phyloP scores from a whole-genome alignment of 2,797 vertebrate genomes.

The Calcarius lapponicus region DNA sequence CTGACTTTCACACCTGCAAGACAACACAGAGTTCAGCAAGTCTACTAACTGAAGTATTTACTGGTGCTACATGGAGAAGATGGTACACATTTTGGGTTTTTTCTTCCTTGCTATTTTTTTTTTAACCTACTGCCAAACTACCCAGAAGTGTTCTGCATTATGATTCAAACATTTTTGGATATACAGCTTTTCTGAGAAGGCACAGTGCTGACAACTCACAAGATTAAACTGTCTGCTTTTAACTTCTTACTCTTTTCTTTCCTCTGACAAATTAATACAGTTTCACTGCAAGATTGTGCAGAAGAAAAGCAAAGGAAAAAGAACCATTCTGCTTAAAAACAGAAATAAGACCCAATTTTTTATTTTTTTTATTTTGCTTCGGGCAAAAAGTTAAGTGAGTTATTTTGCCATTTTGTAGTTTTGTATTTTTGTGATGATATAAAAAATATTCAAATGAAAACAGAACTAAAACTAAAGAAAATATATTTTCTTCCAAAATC shows the following conservation, averaged over 20 bases:
- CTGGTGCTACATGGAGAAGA: background rate
- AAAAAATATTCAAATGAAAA: background rate
- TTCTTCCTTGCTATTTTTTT: accelerated
- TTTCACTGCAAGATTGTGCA: background rate
- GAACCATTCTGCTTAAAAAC: background rate
- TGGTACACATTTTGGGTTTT: background rate
- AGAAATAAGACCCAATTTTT: background rate
- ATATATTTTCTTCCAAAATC: background rate
- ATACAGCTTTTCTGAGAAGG: background rate
- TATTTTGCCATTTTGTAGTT: background rate
- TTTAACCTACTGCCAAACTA: background rate
- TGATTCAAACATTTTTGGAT: background rate
- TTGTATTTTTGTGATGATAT: background rate
- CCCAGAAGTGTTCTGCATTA: background rate
- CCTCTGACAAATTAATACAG: background rate
- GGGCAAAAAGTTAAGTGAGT: background rate
- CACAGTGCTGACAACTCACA: background rate
- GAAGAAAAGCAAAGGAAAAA: background rate
- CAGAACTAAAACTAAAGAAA: background rate
- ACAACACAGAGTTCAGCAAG: background rate
- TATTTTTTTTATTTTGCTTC: background rate
- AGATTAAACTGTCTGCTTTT: background rate
- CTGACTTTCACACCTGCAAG: background rate
- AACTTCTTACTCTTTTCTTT: background rate
- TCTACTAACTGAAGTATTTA: background rate